phyloP scores from a whole-genome alignment of 30 jellyfish, hydroid and myxozoan species.

The Catostylus mosaicus region DNA sequence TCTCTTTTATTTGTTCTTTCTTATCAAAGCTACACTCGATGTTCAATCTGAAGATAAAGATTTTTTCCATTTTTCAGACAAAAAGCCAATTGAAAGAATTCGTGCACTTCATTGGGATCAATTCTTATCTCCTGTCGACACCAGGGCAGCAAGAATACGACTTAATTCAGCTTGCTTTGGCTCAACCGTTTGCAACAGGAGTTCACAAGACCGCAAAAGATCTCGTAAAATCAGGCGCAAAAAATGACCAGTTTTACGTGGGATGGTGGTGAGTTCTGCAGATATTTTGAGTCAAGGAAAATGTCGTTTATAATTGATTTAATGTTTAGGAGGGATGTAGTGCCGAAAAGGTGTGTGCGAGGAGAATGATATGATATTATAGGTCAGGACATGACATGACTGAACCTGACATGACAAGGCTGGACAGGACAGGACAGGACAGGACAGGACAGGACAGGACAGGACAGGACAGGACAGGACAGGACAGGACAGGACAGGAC shows the following conservation, averaged over 20 bases:
- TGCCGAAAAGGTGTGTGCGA: too few relatives aligned
- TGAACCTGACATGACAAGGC: background rate
- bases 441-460: background rate
- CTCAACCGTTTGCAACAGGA: conserved; percentile 41
- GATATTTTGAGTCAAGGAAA: background rate
- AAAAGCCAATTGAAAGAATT: conserved; percentile 16
- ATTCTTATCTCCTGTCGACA: conserved; percentile 42
- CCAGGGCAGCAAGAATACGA: conserved; percentile 56
- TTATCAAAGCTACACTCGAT: too few relatives aligned
- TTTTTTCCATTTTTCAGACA: background rate
- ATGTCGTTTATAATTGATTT: too few relatives aligned
- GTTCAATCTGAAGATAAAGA: too few relatives aligned
- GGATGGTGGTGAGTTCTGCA: conserved; percentile 58
- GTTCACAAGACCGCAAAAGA: conserved; percentile 30
- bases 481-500: background rate
- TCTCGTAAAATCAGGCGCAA: background rate
- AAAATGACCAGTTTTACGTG: conserved; percentile 22
- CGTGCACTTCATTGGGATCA: conserved; percentile 49
- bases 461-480: background rate
- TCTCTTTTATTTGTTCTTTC: too few relatives aligned
- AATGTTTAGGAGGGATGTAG: too few relatives aligned
- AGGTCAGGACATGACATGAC: too few relatives aligned
- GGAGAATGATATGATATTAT: too few relatives aligned
- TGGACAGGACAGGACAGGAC: background rate
- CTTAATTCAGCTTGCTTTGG: conserved; percentile 51